Base-by-base conservation (phyloP, 2,113 vertebrate genomes). In the Ornithorhynchus anatinus region DNA sequence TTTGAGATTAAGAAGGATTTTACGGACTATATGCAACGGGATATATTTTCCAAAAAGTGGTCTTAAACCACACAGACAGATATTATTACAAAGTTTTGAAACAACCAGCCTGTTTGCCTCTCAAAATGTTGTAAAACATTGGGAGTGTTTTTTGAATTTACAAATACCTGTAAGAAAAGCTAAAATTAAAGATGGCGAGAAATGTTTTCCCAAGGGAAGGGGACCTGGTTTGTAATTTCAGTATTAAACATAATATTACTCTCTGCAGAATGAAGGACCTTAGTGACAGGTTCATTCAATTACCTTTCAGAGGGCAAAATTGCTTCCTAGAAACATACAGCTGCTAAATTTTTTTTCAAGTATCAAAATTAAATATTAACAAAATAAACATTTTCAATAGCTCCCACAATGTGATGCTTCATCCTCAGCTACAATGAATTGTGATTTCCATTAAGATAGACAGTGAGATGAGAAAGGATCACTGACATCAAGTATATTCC, bases 251-350 rank as follows among this genome's bases (percentile, higher is more conserved):
- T 53, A 40, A 40, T 70, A 81, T 80, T 88, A 81, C 86, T 91
- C 89, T 89, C 84, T 91, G 17, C 59, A 90, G 86, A 86, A 84
- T 65, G 63, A 91, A 94, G 95, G n/a, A 92, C 86, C 90, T 89
- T 92, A 77, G 82, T 92, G 91, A 95, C 91, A 89, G 54, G 85
- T 91, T 89, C 86, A 91, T 56, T 82, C 80, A 92, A 88, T 86
- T 91, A 89, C 90, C 78, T 91, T 84, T 85, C 37, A 88, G 73
- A 74, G 84, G 87, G 92, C 90, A 91, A 51, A 7, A 61, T 77
- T 86, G 82, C 80, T 89, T 88, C 84, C 73, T 81, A 80, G 82
- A 88, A 89, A 85, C 48, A 74, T 60, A 86, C 67, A 82, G 73
- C 53, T 83, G 81, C 62, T n/a, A 65, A 67, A 25, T 70, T n/a